Evolutionary conservation across 2,888 invertebrate species (phyloP).

Genomic region (Nephrotoma guestfalica): DNA sequence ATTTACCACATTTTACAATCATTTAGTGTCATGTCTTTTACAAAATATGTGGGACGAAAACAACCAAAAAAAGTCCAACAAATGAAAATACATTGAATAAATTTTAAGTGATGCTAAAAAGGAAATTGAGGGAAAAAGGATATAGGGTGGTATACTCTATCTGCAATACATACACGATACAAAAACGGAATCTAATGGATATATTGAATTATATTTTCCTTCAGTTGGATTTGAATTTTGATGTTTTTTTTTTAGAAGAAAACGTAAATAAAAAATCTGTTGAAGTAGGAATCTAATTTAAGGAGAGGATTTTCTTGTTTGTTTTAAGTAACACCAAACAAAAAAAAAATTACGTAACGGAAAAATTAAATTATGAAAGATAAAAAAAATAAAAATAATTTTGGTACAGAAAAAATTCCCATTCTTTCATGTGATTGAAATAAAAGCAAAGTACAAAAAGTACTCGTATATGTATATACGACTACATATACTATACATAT

Average conservation of each 20-base stretch:
- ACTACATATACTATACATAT: neutral
- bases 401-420: neutral
- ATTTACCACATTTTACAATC: neutral
- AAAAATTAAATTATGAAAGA: neutral
- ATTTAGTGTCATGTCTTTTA: neutral
- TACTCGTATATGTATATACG: neutral
- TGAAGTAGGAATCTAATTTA: neutral
- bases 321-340: neutral
- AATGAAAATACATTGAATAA: neutral
- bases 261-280: neutral
- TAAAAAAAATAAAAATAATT: neutral
- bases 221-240: neutral
- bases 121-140: neutral
- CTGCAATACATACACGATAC: neutral
- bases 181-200: neutral
- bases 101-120: neutral
- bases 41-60: neutral
- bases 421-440: neutral
- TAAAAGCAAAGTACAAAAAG: neutral
- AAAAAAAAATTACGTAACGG: neutral
- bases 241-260: neutral
- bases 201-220: neutral
- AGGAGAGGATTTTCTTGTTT: neutral
- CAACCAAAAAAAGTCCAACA: neutral
- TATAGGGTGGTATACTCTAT: neutral